Base-by-base conservation (phyloP, 2,797 vertebrate genomes). In the Eulemur rubriventer region DNA sequence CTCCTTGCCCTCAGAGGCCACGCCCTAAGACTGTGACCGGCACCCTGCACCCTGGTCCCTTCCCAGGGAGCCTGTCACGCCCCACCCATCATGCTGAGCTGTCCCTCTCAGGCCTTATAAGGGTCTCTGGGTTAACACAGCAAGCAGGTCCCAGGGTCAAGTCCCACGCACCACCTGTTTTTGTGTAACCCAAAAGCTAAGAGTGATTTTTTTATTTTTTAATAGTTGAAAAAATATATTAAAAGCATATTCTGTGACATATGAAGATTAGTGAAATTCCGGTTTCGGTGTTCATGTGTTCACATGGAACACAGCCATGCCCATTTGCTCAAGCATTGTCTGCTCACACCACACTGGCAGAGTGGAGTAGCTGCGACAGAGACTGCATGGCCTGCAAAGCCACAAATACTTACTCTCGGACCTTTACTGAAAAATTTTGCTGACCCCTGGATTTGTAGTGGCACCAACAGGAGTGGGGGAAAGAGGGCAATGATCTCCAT, bases 11-110 rank as follows among this genome's bases (percentile, higher is more conserved):
- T 83, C 5, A 20, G 65, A 92, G 75, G 48, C n/a, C 12, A 17
- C 12, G 76, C 33, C n/a, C 26, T 72, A 22, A 12, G 48, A 24
- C 9, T 20, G n/a, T n/a, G 35, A 11, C 38, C 2, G 1, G 18
- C 1, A 1, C 65, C 48, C 2, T 6, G 7, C 10, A 12, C 59
- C 61, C 48, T 22, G 30, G 41, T 7, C 43, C 43, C 52, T 84
- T n/a, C 50, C 48, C 13, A 0, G 30, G 50, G 35, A n/a, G 61
- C 73, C n/a, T 26, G 38, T 59, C n/a, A 16, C 0, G 0, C 11
- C 6, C 20, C 2, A 0, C 79, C 48, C 69, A 4, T 46, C 20
- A 18, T 38, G 9, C 43, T 0, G 0, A 24, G 12, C 59, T n/a
- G 22, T 38, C 3, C 46, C 76, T 41, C 18, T 43, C 18, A 16